phyloP scores from a whole-genome alignment of 1,140 invertebrate genomes.

The Macrocentrus cingulum region DNA sequence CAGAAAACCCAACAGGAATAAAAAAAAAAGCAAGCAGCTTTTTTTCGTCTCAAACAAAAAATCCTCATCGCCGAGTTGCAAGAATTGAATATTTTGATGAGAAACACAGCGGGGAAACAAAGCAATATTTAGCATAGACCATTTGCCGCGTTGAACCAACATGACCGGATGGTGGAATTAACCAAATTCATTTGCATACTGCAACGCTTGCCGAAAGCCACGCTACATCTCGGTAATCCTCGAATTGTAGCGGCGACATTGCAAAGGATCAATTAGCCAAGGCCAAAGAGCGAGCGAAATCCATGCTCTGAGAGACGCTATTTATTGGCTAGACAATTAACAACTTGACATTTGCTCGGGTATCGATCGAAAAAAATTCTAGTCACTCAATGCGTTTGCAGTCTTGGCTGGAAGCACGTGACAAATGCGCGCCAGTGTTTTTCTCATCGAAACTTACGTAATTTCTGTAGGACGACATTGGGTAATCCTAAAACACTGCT shows the following conservation, averaged over 20 bases:
- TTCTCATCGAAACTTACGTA: slow-evolving; percentile 49
- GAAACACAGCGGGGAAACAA: background rate
- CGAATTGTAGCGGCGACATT: slow-evolving; percentile 3
- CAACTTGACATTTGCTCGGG: background rate
- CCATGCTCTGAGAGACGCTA: background rate
- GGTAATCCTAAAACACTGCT: background rate
- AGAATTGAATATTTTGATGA: background rate
- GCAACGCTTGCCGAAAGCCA: slow-evolving; percentile 9
- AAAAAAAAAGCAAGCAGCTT: too few species aligned
- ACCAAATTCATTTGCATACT: slow-evolving; percentile 25
- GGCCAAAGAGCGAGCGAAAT: background rate
- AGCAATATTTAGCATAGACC: slow-evolving; percentile 19
- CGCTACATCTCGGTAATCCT: slow-evolving; percentile 10
- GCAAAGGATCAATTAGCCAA: slow-evolving; percentile 12
- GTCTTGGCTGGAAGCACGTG: background rate
- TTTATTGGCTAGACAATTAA: background rate
- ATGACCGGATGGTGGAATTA: slow-evolving; percentile 24
- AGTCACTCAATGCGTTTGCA: slow-evolving; percentile 7
- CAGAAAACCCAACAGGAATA: too few species aligned
- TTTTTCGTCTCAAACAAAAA: too few species aligned
- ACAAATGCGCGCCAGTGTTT: background rate
- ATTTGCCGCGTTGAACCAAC: slow-evolving; percentile 20
- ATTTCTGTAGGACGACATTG: slow-evolving; percentile 54
- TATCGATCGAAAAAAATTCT: background rate
- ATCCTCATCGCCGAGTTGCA: too few species aligned